Base-by-base conservation (phyloP, 2,888 invertebrate species). In the Cephus sareptanus region DNA sequence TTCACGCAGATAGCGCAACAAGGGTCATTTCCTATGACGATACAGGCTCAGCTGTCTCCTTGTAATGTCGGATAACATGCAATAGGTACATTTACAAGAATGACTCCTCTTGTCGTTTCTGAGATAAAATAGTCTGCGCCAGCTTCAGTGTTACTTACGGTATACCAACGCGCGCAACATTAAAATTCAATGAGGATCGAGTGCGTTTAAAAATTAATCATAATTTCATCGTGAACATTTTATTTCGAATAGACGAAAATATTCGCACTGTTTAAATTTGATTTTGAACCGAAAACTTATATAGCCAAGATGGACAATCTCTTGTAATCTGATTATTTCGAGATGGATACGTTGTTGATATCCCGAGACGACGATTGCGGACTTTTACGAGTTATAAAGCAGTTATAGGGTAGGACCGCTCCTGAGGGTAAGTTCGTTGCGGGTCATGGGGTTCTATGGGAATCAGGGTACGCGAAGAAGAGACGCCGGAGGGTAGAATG, bases 91-190 rank as follows among this genome's bases (percentile, higher is more conserved):
- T 86, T 86, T 85, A 85, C 84, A 84, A 80, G 82, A 85, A 83
- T 83, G 86, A 86, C 84, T 86, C 85, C 86, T 87, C 85, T 84
- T 86, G 87, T 88, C 87, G 86, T 85, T 85, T 76, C 76, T 77
- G 79, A 85, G 84, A 86, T 89, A 86, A 87, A 85, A 86, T 81
- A 81, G 80, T 77, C 82, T 82, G 84, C 30, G 73, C 74, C 75
- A 75, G 73, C 71, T 35, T 68, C 69, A 75, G 69, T 69, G 9
- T 56, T 56, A 15, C 23, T 56, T 56, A 56, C 9, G 9, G 56
- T 23, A 1, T 23, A 9, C 0, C 9, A 56, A 56, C 2, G 56
- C 2, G 23, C 23, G 56, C 23, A 23, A 56, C 1, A 9, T 56
- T 23, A 23, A 56, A 2, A 56, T 56, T 56, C 0, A 56, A 23